phyloP scores from a whole-genome alignment of 2,888 invertebrate genomes.

The Synanthedon andrenaeformis region DNA sequence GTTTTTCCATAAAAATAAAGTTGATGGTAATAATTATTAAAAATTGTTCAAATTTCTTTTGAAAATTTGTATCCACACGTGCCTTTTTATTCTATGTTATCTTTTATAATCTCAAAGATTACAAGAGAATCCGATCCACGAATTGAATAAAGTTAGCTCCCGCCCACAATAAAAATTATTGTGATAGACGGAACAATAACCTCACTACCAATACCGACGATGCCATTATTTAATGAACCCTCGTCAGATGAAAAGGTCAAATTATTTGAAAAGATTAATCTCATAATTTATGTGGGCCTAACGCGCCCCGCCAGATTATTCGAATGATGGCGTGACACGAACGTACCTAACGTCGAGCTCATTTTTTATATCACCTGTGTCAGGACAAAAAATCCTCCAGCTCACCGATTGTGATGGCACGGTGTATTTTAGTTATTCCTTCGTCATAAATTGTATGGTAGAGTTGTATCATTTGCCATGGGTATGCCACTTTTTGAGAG shows the following conservation, averaged over 20 bases:
- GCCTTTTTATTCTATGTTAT: no score
- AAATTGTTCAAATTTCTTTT: no score
- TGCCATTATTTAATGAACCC: conserved; percentile 68
- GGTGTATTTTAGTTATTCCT: neutral
- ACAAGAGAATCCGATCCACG: conserved; percentile 5
- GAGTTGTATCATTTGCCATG: conserved; percentile 36
- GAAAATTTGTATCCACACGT: no score
- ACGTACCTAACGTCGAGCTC: conserved; percentile 15
- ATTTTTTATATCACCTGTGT: conserved; percentile 20
- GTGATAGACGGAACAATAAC: conserved; percentile 68
- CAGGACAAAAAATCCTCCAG: no score
- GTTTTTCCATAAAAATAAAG: no score
- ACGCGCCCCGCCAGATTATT: conserved; percentile 54
- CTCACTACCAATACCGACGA: conserved; percentile 53
- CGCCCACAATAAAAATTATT: conserved; percentile 50
- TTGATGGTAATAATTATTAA: no score
- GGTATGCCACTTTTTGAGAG: conserved; percentile 45
- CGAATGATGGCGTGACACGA: conserved; percentile 39
- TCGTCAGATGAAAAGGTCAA: conserved; percentile 70
- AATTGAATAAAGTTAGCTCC: conserved; percentile 17
- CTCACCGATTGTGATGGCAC: neutral
- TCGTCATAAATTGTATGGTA: neutral
- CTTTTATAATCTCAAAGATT: neutral
- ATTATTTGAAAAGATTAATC: conserved; percentile 71
- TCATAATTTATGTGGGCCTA: conserved; percentile 63